A percentile compares a stretch with the other conserved stretches of the same genome.
These are phyloP conservation scores for Trichogramma pretiosum DNA, from an alignment of 1,140 invertebrate species.

Conservation along the genomic window DNA sequence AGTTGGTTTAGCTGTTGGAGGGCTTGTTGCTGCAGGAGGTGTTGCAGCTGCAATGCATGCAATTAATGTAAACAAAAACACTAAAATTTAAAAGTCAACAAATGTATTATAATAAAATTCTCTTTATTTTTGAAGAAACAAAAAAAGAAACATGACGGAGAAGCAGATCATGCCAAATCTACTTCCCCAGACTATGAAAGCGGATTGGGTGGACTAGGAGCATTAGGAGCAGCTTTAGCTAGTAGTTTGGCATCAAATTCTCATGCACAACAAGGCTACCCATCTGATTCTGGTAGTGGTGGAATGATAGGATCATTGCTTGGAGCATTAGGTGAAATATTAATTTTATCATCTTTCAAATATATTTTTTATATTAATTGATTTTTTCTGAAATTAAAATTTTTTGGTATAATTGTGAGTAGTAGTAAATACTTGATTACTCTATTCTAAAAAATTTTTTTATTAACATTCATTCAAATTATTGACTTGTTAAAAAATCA, in stretches of 20 bases:
- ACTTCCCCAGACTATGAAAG: conserved; percentile 32
- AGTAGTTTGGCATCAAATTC: conserved; percentile 36
- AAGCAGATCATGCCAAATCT: conserved; percentile 32
- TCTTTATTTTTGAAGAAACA: conserved; percentile 29
- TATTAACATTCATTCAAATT: neutral
- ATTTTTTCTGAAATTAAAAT: neutral
- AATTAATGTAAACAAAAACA: conserved; percentile 27
- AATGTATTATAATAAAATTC: neutral
- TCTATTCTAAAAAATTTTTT: neutral
- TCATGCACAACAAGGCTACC: conserved; percentile 33
- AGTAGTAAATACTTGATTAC: neutral
- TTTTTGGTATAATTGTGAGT: too few relatives aligned
- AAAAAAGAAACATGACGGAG: conserved; percentile 27
- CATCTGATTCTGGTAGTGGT: conserved; percentile 23
- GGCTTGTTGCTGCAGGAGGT: conserved; percentile 39
- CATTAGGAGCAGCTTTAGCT: conserved; percentile 36
- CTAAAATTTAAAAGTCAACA: neutral
- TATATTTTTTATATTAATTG: neutral
- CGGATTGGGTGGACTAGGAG: conserved; percentile 34
- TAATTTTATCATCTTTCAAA: neutral
- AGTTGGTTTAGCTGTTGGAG: conserved; percentile 38
- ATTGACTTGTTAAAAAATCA: too few relatives aligned
- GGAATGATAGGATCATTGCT: conserved; percentile 38
- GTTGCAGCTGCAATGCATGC: conserved; percentile 39
- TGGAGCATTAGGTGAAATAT: conserved; percentile 35